A percentile compares a stretch with the other conserved stretches of the same genome.
phyloP scores from a whole-genome alignment of 2,888 invertebrate genomes.

The Litoditis marina region DNA sequence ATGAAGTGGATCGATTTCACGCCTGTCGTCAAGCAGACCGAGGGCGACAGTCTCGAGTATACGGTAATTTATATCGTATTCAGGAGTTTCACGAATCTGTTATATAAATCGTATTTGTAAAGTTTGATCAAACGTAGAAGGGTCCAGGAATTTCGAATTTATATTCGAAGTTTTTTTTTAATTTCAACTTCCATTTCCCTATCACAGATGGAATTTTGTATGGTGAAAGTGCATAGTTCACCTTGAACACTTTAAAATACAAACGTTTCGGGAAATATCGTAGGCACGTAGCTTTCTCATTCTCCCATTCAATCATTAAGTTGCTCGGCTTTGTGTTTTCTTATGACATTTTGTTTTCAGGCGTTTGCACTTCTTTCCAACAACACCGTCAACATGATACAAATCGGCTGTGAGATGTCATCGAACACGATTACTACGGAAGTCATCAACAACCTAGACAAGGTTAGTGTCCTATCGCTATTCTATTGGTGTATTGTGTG shows the following conservation, averaged over 20 bases:
- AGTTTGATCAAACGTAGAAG: neutral
- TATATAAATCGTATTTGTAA: neutral
- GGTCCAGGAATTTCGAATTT: too few relatives aligned
- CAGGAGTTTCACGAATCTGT: neutral
- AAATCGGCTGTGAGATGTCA: constrained; percentile 34
- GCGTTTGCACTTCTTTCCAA: constrained; percentile 37
- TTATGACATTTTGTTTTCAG: neutral
- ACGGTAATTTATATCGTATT: constrained; percentile 20
- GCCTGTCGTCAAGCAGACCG: constrained; percentile 18
- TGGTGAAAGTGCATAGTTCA: too few relatives aligned
- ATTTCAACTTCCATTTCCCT: too few relatives aligned
- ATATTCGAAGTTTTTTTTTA: too few relatives aligned
- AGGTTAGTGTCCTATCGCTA: constrained; percentile 20
- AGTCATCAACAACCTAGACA: constrained; percentile 35
- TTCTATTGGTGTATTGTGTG: neutral
- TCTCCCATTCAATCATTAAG: too few relatives aligned
- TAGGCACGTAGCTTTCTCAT: too few relatives aligned
- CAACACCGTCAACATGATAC: constrained; percentile 49
- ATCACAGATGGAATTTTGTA: too few relatives aligned
- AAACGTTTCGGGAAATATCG: too few relatives aligned
- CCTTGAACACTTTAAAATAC: too few relatives aligned
- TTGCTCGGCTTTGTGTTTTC: too few relatives aligned
- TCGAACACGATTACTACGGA: constrained; percentile 31
- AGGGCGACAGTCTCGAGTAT: constrained; percentile 19
- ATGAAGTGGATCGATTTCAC: constrained; percentile 58